These are phyloP conservation scores for Mylabris sibirica DNA, from an alignment of 2,888 invertebrate species.

Conservation along the genomic window DNA sequence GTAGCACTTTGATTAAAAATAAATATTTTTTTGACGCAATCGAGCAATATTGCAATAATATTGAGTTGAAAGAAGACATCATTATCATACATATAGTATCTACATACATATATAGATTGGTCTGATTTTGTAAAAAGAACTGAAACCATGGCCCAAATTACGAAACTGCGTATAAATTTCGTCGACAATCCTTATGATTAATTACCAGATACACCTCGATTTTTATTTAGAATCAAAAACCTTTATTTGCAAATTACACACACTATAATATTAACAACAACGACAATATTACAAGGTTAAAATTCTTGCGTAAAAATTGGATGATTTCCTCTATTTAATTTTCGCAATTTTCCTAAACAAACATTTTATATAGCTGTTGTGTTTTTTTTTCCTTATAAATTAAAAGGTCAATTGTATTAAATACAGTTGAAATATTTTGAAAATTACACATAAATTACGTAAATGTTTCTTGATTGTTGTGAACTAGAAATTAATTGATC, in stretches of 20 bases:
- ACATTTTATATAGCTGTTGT: slow-evolving; percentile 10
- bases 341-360: slow-evolving; percentile 30
- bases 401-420: slow-evolving; percentile 20
- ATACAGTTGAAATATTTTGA: slow-evolving; percentile 12
- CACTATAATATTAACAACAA: not conserved
- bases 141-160: slow-evolving; percentile 4
- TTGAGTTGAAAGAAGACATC: too few relatives aligned
- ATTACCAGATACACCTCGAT: not conserved
- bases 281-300: not conserved
- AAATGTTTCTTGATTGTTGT: slow-evolving; percentile 11
- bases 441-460: slow-evolving; percentile 10
- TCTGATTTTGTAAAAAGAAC: not conserved
- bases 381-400: not conserved
- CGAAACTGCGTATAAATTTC: not conserved
- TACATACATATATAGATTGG: not conserved
- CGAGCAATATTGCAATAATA: not conserved
- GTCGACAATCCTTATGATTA: not conserved
- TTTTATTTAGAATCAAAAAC: not conserved
- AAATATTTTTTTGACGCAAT: not conserved
- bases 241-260: not conserved
- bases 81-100: too few relatives aligned
- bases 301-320: slow-evolving; percentile 13
- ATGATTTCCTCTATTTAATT: slow-evolving; percentile 23
- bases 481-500: not conserved
- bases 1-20: not conserved